Base-by-base conservation (phyloP, 1,140 invertebrate species). In the Holotrichia oblita region DNA sequence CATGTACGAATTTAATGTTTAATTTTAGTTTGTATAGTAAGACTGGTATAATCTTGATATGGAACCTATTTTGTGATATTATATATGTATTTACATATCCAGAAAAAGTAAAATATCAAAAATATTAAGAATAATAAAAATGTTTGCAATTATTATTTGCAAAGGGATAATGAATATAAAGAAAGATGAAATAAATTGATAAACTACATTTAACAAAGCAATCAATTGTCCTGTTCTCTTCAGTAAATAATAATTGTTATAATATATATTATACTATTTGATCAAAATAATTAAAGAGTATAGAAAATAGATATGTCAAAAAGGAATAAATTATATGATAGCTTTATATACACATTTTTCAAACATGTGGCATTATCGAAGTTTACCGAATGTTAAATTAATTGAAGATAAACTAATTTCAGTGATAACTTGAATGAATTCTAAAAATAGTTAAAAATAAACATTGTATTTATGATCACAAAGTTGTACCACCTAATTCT, bases 11-110 rank as follows among this genome's bases (percentile, higher is more conserved):
- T 69, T 69, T 69, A 69, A 24, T 22, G 61, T 27, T 69, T 69
- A 27, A 69, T 24, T 69, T 69, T 69, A 27, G 7, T 69, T 69
- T 69, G 61, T 69, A 69, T 69, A 69, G 61, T 69, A 69, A 69
- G 61, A 69, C 61, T 69, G 61, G 61, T 34, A 69, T 14, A 55
- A 55, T 55, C 14, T 17, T 55, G 48, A 55, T 69, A 69, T 69
- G 61, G 61, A 69, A 69, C 2, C 61, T 69, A 69, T 69, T 69
- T 69, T 69, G 61, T n/a, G 61, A 69, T 69, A 69, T 69, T 69
- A 27, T 34, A 69, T 69, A n/a, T n/a, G n/a, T n/a, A 69, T 69
- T 69, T 69, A 69, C 61, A 69, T 69, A 69, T 69, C 61, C 61
- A 69, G 9, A 22, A 34, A 24, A 34, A 69, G n/a, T 7, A 55